These are phyloP conservation scores for Nasua narica DNA, from an alignment of 2,797 vertebrate species.

Conservation along the genomic window DNA sequence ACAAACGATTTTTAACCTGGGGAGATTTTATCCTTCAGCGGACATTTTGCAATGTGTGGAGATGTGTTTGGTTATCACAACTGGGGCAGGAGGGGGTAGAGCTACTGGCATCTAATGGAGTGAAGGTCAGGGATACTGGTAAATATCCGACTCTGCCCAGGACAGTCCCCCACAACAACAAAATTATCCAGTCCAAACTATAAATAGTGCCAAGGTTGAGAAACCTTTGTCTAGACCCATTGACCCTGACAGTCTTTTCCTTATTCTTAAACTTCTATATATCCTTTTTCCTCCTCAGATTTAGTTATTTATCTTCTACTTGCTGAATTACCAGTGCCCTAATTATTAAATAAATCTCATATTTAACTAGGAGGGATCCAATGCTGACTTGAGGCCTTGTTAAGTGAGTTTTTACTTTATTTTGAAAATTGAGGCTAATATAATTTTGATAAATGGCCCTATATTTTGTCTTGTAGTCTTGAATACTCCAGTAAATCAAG, in stretches of 20 bases:
- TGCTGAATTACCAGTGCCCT: not conserved
- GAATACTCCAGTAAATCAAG: not conserved
- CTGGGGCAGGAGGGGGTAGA: rapidly evolving
- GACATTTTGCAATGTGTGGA: not conserved
- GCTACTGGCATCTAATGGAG: not conserved
- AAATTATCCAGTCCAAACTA: not conserved
- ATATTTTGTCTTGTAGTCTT: not conserved
- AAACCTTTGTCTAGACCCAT: not conserved
- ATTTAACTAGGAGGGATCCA: not conserved
- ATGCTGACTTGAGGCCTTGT: not conserved
- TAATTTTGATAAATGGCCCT: not conserved
- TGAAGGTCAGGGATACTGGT: not conserved
- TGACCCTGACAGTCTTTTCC: not conserved
- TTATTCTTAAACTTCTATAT: not conserved
- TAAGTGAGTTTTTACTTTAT: not conserved
- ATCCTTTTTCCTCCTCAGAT: not conserved
- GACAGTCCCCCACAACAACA: not conserved
- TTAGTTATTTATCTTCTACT: not conserved
- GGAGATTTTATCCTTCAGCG: not conserved
- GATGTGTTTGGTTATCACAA: not conserved
- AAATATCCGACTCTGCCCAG: not conserved
- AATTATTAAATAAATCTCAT: not conserved
- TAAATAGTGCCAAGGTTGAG: not conserved
- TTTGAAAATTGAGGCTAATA: not conserved
- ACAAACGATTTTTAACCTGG: not conserved